Percentiles rank a stretch among this genome's conserved stretches.
Conservation (phyloP, 1,140 invertebrate species). For the Elysia chlorotica region DNA sequence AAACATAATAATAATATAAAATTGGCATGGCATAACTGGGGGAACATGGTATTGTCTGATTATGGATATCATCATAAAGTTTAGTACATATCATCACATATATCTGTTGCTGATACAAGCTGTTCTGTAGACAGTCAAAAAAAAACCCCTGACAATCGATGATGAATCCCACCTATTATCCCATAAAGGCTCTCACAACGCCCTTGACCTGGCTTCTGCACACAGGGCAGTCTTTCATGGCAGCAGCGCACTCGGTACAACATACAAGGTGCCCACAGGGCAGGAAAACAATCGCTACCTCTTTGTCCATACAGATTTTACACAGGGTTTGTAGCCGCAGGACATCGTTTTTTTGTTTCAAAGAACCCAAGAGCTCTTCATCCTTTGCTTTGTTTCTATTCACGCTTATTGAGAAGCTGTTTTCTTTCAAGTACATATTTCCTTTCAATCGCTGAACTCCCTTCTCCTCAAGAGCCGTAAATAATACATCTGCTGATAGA, state of each 20-base stretch:
- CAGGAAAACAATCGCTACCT: slow-evolving; percentile 84
- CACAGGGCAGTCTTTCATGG: slow-evolving; percentile 78
- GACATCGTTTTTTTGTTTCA: slow-evolving; percentile 30
- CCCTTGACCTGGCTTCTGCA: slow-evolving; percentile 68
- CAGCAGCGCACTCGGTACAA: slow-evolving; percentile 80
- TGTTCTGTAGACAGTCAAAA: too few relatives aligned
- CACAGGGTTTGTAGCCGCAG: slow-evolving; percentile 82
- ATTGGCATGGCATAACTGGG: too few relatives aligned
- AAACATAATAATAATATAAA: too few relatives aligned
- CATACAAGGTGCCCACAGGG: too few relatives aligned
- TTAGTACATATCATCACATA: too few relatives aligned
- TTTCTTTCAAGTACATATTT: not conserved
- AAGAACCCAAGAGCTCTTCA: not conserved
- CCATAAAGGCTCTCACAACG: slow-evolving; percentile 31
- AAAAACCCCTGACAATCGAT: too few relatives aligned
- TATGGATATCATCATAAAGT: too few relatives aligned
- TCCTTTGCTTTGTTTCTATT: too few relatives aligned
- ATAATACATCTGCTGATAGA: not conserved
- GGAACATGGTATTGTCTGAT: too few relatives aligned
- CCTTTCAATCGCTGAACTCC: not conserved
- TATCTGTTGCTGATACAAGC: too few relatives aligned
- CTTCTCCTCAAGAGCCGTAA: not conserved
- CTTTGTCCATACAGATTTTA: slow-evolving; percentile 89
- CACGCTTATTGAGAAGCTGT: too few relatives aligned
- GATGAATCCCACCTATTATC: too few relatives aligned